phyloP scores from a whole-genome alignment of 2,113 vertebrate genomes.

The Vimba vimba region DNA sequence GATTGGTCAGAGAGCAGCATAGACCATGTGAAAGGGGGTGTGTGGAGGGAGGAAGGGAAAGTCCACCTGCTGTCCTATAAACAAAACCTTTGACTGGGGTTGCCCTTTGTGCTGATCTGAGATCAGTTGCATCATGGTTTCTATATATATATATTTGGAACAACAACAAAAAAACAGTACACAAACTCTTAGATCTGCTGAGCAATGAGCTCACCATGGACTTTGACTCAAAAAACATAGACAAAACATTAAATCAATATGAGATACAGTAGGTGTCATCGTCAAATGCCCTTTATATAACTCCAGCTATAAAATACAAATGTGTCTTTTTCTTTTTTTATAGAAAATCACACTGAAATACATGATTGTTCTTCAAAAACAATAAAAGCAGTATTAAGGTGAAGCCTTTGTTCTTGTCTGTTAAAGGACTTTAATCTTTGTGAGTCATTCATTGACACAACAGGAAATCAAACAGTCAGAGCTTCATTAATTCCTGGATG shows the following conservation, averaged over 20 bases:
- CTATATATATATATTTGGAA: neutral
- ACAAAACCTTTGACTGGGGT: slow-evolving; percentile 28
- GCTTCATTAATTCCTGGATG: slow-evolving; percentile 37
- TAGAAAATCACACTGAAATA: neutral
- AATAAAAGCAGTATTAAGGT: slow-evolving; percentile 4
- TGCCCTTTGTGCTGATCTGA: slow-evolving; percentile 11
- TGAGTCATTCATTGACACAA: slow-evolving; percentile 58
- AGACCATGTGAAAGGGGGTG: slow-evolving; percentile 48
- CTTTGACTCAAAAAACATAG: neutral
- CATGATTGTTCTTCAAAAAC: neutral
- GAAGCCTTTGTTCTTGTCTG: slow-evolving; percentile 32
- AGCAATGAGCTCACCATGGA: neutral
- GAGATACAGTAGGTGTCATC: neutral
- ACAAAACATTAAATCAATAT: neutral
- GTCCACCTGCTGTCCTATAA: slow-evolving; percentile 52
- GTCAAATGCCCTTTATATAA: neutral
- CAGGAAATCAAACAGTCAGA: slow-evolving; percentile 50
- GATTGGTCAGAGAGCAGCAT: slow-evolving; percentile 69
- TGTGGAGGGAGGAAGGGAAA: slow-evolving; percentile 38
- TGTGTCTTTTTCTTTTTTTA: neutral
- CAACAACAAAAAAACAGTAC: neutral
- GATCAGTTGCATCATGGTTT: neutral
- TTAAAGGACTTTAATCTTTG: slow-evolving; percentile 62
- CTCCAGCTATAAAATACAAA: neutral
- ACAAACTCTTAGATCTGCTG: neutral